Conservation (phyloP, 2,888 invertebrate genomes). For the Tethea ocularis region DNA sequence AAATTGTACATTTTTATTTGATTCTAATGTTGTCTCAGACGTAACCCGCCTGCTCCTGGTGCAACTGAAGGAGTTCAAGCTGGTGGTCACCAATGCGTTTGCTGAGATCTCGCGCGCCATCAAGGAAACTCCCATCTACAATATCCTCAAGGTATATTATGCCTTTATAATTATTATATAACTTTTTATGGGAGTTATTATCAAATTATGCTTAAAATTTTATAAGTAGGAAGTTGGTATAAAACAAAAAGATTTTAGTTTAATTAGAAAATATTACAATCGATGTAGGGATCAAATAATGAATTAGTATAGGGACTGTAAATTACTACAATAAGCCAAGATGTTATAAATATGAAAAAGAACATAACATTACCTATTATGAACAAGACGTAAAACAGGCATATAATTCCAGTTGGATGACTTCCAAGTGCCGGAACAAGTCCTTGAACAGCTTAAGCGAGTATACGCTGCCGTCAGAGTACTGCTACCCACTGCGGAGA, state of each 20-base stretch:
- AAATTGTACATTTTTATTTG: background rate
- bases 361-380: no score
- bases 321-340: no score
- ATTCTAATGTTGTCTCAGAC: conserved; percentile 44
- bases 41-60: conserved; percentile 69
- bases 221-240: no score
- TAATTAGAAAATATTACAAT: no score
- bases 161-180: no score
- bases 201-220: no score
- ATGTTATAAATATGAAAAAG: no score
- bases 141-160: conserved; percentile 67
- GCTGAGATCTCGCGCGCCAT: conserved; percentile 63
- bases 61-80: conserved; percentile 71
- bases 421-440: conserved; percentile 83
- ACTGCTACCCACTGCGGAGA: conserved; percentile 86
- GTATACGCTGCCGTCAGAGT: conserved; percentile 81
- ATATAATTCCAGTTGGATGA: conserved; percentile 56
- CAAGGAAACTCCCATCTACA: conserved; percentile 68
- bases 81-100: conserved; percentile 51
- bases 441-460: conserved; percentile 81
- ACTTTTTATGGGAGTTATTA: no score
- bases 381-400: conserved; percentile 7
- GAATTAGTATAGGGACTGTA: no score
- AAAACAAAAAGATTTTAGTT: no score
- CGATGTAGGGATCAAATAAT: no score